Base-by-base conservation (phyloP, 2,797 vertebrate species). In the Enteromius thamalakanensis region DNA sequence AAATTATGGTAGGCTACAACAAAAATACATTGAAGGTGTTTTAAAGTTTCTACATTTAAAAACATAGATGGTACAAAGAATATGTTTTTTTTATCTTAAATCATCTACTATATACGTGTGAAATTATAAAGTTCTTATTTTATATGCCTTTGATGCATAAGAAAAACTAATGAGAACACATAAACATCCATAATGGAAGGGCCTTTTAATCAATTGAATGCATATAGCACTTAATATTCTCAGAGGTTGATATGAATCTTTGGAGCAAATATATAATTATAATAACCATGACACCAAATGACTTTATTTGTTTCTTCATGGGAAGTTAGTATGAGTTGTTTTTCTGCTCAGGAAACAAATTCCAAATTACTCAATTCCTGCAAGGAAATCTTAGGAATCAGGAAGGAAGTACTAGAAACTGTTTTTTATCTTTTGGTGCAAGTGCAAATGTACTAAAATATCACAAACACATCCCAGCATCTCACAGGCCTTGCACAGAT, bases 21-120 rank as follows among this genome's bases (percentile, higher is more conserved):
- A 29, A 77, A 29, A 12, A 34, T 26, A 32, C 1, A 49, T 40
- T 40, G 3, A 6, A 42, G 11, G n/a, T 42, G 53, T 37, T 70
- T n/a, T 71, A 37, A 17, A n/a, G 26, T 62, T 77, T 77, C 71
- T 53, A 74, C 10, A 21, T 55, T 23, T 32, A 32, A 64, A 64
- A 45, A 0, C 53, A 60, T 55, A 47, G 32, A 47, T 32, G 5
- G 9, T 71, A 15, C 26, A 71, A 70, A 71, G 17, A 67, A 37
- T 21, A 37, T 34, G 15, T 21, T 68, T 69, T 10, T 67, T 37
- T 21, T 4, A 21, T 45, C 15, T 19, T 19, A 17, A 32, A 19
- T 51, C 1, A 49, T 47, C 23, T 49, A 4, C 1, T 67, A 9
- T 67, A 21, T 4, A 45, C 23, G 26, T 1, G 1, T 45, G 9